phyloP scores from a whole-genome alignment of 2,888 invertebrate genomes.

The Oscheius onirici region DNA sequence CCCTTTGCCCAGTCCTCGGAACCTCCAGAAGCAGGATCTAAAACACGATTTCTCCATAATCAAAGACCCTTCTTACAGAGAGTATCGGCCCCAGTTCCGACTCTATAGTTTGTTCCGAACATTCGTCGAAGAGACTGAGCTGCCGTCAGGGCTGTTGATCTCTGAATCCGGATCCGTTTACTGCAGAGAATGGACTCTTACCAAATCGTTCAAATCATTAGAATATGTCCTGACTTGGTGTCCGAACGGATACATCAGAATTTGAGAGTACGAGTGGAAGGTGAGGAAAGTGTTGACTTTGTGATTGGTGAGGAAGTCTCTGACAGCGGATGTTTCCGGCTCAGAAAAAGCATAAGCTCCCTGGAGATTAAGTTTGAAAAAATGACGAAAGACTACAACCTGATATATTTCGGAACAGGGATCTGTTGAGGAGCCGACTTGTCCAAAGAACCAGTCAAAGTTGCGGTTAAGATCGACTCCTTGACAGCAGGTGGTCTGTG shows the following conservation, averaged over 20 bases:
- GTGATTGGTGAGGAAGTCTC: conserved; percentile 65
- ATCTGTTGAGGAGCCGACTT: conserved; percentile 68
- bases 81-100: conserved; percentile 71
- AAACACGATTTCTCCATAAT: not conserved
- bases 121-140: conserved; percentile 63
- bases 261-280: conserved; percentile 70
- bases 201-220: conserved; percentile 65
- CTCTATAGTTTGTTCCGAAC: conserved; percentile 70
- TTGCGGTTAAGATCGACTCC: conserved; percentile 71
- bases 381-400: conserved; percentile 37
- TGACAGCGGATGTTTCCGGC: conserved; percentile 69
- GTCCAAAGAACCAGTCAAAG: conserved; percentile 71
- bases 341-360: conserved; percentile 70
- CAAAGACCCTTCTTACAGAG: conserved; percentile 47
- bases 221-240: conserved; percentile 68
- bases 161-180: conserved; percentile 44
- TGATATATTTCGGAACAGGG: conserved; percentile 71
- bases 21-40: conserved; percentile 66
- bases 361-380: conserved; percentile 36
- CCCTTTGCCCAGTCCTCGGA: conserved; percentile 71
- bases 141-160: conserved; percentile 64
- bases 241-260: conserved; percentile 71
- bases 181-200: conserved; percentile 14
- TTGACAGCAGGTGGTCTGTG: conserved; percentile 67
- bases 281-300: conserved; percentile 69